Conservation (phyloP, 2,797 vertebrate species). For the Limnodromus scolopaceus region DNA sequence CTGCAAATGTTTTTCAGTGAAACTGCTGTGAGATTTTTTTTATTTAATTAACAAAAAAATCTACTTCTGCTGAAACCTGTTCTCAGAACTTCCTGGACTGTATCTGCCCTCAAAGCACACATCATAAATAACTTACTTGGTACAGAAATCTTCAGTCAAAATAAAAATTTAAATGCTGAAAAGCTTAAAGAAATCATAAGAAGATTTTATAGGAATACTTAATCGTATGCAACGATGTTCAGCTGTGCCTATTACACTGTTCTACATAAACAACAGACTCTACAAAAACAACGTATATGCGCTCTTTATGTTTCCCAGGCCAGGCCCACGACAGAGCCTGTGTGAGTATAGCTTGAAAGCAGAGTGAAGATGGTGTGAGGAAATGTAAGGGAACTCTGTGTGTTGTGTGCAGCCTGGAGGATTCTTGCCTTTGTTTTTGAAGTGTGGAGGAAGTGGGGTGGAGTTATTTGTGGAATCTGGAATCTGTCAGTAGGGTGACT, state of each 20-base stretch:
- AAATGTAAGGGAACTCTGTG: background rate
- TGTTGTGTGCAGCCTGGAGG: background rate
- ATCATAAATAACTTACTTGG: background rate
- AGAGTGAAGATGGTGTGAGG: background rate
- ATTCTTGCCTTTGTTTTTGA: background rate
- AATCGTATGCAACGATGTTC: background rate
- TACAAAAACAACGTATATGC: background rate
- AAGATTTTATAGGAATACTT: background rate
- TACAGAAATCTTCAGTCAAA: background rate
- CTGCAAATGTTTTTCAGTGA: background rate
- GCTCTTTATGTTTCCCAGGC: background rate
- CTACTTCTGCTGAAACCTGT: background rate
- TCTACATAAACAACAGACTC: background rate
- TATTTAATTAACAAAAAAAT: background rate
- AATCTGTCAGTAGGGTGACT: background rate
- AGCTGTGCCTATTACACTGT: background rate
- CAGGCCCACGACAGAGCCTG: background rate
- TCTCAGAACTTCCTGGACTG: background rate
- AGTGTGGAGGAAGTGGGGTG: background rate
- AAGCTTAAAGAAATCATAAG: background rate
- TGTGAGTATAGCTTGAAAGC: background rate
- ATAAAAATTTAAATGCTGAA: background rate
- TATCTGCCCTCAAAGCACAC: background rate
- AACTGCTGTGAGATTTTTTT: background rate
- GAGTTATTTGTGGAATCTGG: background rate